Conservation (phyloP, 2,113 vertebrate species). For the Nanger granti region DNA sequence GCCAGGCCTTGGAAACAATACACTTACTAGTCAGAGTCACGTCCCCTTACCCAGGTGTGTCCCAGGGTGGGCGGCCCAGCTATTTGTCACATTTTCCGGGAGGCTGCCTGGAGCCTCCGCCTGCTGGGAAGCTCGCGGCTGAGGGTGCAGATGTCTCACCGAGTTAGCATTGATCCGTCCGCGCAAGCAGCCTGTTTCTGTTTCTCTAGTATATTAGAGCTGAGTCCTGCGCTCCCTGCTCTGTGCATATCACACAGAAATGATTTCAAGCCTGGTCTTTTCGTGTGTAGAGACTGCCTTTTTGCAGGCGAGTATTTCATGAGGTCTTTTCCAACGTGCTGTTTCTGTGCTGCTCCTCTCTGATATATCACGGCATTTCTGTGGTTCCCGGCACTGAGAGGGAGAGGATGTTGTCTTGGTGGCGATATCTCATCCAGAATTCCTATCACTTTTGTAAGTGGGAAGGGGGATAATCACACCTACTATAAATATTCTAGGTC, state of each 20-base stretch:
- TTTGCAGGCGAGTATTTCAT: not conserved
- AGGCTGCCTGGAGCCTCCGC: not conserved
- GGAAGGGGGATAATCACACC: not conserved
- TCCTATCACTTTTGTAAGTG: not conserved
- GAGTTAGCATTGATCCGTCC: not conserved
- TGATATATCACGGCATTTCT: not conserved
- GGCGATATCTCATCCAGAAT: not conserved
- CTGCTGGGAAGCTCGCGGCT: slow-evolving; percentile 10
- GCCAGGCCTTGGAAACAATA: not conserved
- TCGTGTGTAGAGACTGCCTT: not conserved
- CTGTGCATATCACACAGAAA: not conserved
- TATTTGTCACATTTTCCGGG: slow-evolving; percentile 45
- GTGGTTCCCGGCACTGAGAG: not conserved
- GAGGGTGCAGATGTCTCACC: not conserved
- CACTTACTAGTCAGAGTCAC: not conserved
- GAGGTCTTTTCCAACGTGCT: not conserved
- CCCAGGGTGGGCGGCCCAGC: not conserved
- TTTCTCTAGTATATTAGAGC: not conserved
- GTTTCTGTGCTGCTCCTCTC: not conserved
- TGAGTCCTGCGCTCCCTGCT: not conserved
- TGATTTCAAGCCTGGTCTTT: not conserved
- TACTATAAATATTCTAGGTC: not conserved
- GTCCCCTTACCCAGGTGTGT: not conserved
- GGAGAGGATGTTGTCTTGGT: not conserved
- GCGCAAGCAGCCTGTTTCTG: not conserved